These are phyloP conservation scores for Pomacea canaliculata DNA, from an alignment of 2,888 invertebrate genomes.

Conservation along the genomic window DNA sequence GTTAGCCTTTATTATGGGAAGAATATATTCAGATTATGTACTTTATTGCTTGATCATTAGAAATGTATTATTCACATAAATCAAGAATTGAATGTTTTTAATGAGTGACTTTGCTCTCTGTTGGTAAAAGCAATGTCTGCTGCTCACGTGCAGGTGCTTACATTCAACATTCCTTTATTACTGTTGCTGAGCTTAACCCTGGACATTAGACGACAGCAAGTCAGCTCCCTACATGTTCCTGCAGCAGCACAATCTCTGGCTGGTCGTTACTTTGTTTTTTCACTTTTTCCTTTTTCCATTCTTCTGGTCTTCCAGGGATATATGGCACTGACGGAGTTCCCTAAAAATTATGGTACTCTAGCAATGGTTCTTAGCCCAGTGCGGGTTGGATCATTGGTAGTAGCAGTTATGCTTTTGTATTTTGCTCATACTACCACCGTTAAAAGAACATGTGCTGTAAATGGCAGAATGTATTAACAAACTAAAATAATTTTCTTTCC, in stretches of 20 bases:
- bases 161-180: slow-evolving; percentile 83
- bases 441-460: slow-evolving; percentile 16
- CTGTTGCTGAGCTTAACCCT: slow-evolving; percentile 79
- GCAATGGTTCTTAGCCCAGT: slow-evolving; percentile 84
- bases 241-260: slow-evolving; percentile 16
- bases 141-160: slow-evolving; percentile 69
- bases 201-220: slow-evolving; percentile 73
- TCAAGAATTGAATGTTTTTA: too few relatives aligned
- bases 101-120: too few relatives aligned
- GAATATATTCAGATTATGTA: too few relatives aligned
- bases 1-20: too few relatives aligned
- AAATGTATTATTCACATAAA: too few relatives aligned
- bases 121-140: too few relatives aligned
- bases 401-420: slow-evolving; percentile 73
- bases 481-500: background rate
- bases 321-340: slow-evolving; percentile 75
- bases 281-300: slow-evolving; percentile 46
- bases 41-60: too few relatives aligned
- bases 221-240: slow-evolving; percentile 27
- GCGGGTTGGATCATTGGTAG: slow-evolving; percentile 82
- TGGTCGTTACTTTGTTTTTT: slow-evolving; percentile 29
- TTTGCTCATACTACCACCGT: slow-evolving; percentile 10
- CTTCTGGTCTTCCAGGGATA: slow-evolving; percentile 76
- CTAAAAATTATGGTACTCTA: slow-evolving; percentile 83
- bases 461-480: slow-evolving; percentile 1